Evolutionary conservation across 2,888 invertebrate species (phyloP).

Genomic region (Cantharis flavilabris): DNA sequence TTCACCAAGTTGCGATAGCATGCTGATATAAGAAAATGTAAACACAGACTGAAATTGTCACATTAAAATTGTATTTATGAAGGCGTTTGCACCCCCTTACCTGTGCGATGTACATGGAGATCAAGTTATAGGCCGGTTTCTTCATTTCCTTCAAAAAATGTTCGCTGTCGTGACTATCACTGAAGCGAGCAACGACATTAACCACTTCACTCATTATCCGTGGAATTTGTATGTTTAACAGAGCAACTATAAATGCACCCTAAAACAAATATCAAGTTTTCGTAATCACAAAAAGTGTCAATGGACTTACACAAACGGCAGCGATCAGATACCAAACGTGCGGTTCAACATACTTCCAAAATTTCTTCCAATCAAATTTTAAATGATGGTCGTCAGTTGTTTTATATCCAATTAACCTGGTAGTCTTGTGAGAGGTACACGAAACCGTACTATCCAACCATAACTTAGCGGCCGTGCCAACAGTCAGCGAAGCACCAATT

Average conservation of each 20-base stretch:
- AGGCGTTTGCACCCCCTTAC: conserved; percentile 54
- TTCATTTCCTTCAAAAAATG: conserved; percentile 67
- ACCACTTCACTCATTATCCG: conserved; percentile 81
- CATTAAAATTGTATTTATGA: background rate
- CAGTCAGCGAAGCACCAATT: conserved; percentile 25
- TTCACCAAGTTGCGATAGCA: conserved; percentile 88
- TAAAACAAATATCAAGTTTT: conserved; percentile 54
- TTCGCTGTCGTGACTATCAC: conserved; percentile 55
- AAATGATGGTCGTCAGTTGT: conserved; percentile 56
- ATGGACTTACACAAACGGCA: conserved; percentile 74
- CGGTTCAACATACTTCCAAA: conserved; percentile 74
- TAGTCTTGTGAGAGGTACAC: conserved; percentile 44
- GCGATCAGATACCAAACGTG: conserved; percentile 76
- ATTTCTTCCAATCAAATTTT: conserved; percentile 78
- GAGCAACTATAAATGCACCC: conserved; percentile 87
- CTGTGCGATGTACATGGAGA: conserved; percentile 74
- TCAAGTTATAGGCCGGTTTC: conserved; percentile 68
- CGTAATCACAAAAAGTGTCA: background rate
- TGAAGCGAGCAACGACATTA: conserved; percentile 71
- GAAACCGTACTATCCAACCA: background rate
- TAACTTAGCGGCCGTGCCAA: conserved; percentile 12
- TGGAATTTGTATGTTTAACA: conserved; percentile 89
- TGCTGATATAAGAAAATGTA: conserved; percentile 88
- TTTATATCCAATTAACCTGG: conserved; percentile 49
- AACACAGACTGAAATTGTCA: conserved; percentile 70